Base-by-base conservation (phyloP, 2,888 invertebrate genomes). In the Caenorhabditis sinica region DNA sequence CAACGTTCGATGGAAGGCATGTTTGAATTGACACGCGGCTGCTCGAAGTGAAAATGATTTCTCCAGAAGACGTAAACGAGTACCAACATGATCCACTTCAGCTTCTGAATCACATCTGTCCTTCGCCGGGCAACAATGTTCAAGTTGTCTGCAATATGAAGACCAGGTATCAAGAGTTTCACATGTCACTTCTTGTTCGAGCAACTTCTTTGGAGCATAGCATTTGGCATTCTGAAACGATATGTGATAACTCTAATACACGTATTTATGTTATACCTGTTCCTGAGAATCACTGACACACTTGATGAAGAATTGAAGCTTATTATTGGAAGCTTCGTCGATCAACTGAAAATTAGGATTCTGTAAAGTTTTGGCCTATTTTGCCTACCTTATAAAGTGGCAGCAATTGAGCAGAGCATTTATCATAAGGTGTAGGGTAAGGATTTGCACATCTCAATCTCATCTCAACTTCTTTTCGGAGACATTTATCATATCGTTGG, bases 311-410 rank as follows among this genome's bases (percentile, higher is more conserved):
- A 81, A 84, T 49, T 84, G 75, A 15, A 81, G 28, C 45, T 84
- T 84, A 43, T 84, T 73, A 45, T 81, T 76, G n/a, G 80, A 76
- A 1, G 84, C 84, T 45, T 80, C 84, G 45, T 84, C 84, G 45
- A 84, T 84, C 9, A 81, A 25, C 69, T 75, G 74, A 36, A 81
- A 66, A 53, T 25, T 25, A 36, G 33, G 9, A 36, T 36, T 36
- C 9, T 36, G 33, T 6, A 6, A 6, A 40, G 13, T 11, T 11
- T 11, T 13, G 13, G 4, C 33, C 33, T 36, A 13, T 40, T 40
- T 13, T n/a, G 15, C 40, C n/a, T 13, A 74, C 81, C 49, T 49
- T 63, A 45, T 81, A 81, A 25, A 84, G 75, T 23, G 84, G 84
- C 11, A 84, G 72, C 58, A 84, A 56, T n/a, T 84, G 84, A 3